These are phyloP conservation scores for Miltochrista miniata DNA, from an alignment of 2,888 invertebrate genomes.

Conservation along the genomic window DNA sequence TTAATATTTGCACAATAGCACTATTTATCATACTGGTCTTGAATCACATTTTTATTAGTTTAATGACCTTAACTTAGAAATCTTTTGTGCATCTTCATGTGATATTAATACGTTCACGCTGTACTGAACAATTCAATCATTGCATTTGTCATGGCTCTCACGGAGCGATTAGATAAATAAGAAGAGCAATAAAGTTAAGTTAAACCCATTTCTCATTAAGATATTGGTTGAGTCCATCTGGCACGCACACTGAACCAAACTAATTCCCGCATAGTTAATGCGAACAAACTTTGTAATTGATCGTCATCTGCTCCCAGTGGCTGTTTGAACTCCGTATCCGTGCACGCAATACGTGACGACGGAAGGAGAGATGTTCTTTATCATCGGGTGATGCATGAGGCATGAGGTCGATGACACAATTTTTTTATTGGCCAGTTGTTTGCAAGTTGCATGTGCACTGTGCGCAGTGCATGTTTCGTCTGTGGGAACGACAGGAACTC, in stretches of 20 bases:
- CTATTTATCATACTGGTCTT: no score
- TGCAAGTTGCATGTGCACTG: slow-evolving; percentile 46
- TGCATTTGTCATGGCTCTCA: slow-evolving; percentile 9
- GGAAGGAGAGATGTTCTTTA: slow-evolving; percentile 66
- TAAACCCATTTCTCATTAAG: slow-evolving; percentile 51
- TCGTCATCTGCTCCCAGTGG: slow-evolving; percentile 70
- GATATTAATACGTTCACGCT: slow-evolving; percentile 3
- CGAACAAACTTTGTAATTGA: slow-evolving; percentile 80
- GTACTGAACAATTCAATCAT: slow-evolving; percentile 11
- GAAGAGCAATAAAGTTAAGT: slow-evolving; percentile 20
- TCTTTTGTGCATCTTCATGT: slow-evolving; percentile 12
- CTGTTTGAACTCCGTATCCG: slow-evolving; percentile 24
- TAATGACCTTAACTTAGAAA: slow-evolving; percentile 17
- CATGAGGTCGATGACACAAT: slow-evolving; percentile 74
- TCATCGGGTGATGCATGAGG: slow-evolving; percentile 73
- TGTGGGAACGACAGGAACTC: slow-evolving; percentile 72
- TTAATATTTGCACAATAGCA: background rate
- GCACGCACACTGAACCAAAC: slow-evolving; percentile 61
- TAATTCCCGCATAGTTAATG: slow-evolving; percentile 77
- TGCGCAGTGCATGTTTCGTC: slow-evolving; percentile 50
- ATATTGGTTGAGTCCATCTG: slow-evolving; percentile 71
- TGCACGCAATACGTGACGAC: slow-evolving; percentile 56
- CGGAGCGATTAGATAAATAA: slow-evolving; percentile 31
- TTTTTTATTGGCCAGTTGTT: slow-evolving; percentile 67
- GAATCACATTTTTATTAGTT: slow-evolving; percentile 28